phyloP scores from a whole-genome alignment of 2,888 invertebrate species.

The Tridacna crocea region DNA sequence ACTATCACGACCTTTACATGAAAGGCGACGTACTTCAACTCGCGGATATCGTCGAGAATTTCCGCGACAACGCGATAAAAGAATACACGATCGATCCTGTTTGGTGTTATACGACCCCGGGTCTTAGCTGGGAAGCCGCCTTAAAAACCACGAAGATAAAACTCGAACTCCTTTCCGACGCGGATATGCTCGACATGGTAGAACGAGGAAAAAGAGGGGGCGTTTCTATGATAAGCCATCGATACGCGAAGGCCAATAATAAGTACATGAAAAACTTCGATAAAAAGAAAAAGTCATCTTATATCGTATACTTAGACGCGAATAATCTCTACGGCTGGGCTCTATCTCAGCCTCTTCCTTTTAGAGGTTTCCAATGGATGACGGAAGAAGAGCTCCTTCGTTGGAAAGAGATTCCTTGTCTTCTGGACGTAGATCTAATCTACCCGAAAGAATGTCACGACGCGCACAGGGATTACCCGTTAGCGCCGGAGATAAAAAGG shows the following conservation, averaged over 20 bases:
- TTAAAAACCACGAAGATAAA: too few relatives aligned
- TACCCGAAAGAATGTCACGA: constrained; percentile 30
- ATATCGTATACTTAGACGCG: constrained; percentile 31
- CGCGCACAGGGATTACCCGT: constrained; percentile 30
- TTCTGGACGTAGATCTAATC: constrained; percentile 33
- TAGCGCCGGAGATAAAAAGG: constrained; percentile 38
- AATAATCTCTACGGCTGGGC: constrained; percentile 46
- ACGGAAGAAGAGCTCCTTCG: constrained; percentile 52
- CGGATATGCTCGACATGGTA: too few relatives aligned
- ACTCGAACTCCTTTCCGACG: too few relatives aligned
- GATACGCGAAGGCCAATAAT: constrained; percentile 71
- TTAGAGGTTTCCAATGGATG: constrained; percentile 75
- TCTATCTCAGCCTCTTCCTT: constrained; percentile 67
- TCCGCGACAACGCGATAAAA: constrained; percentile 65
- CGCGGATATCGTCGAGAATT: too few relatives aligned
- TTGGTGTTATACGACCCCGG: constrained; percentile 75
- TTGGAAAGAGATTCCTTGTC: constrained; percentile 41
- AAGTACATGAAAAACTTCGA: constrained; percentile 23
- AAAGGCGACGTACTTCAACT: too few relatives aligned
- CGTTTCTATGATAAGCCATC: neutral
- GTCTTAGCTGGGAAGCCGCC: constrained; percentile 77
- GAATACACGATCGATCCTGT: constrained; percentile 72
- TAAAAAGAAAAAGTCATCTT: neutral
- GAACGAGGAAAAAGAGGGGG: constrained; percentile 38
- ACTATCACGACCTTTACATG: too few relatives aligned